Evolutionary conservation across 2,113 vertebrate species (phyloP), one percentile per base, ranked within the genome.

Genomic region (Phodopus roborovskii): DNA sequence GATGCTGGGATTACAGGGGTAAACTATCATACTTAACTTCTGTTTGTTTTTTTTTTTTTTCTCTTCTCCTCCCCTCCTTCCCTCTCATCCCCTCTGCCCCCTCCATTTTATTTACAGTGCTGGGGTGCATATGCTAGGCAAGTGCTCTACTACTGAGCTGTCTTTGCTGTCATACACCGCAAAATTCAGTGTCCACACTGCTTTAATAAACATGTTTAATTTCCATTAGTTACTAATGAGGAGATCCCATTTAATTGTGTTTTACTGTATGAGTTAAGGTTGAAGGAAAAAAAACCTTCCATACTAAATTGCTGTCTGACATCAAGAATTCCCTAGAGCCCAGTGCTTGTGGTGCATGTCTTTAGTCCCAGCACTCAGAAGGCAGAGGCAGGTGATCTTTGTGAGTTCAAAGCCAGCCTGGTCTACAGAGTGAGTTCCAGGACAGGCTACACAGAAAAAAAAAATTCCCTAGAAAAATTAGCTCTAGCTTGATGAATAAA

Each of bases 301-400:
- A 70, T 48, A 20, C 16, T 17, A 82, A 62, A 81, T 12, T 81
- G 50, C 16, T 39, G 93, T 88, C 73, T 22, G 39, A 86, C 90
- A 58, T 74, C 77, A 88, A 94, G 73, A 53, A 94, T 78, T 82
- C n/a, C 48, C 20, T 82, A 94, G 87, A 71, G 68, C 36, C 3
- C 1, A 17, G 33, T 19, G 7, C 7, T n/a, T 8, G 36, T 71
- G 68, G 68, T 1, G 1, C 0, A 71, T 1, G 11, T 8, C 33
- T 71, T 71, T 71, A 71, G 7, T n/a, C 68, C 36, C 36, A 71
- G 36, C 16, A 19, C 68, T 70, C 0, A 12, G 33, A 13, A 70
- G 66, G 30, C 66, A 16, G 30, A 70, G 66, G 10, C 66, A 70
- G 33, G 66, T 5, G 0, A 70, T 36, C 66, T 70, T 30, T 70